Percentiles rank a stretch among this genome's conserved stretches.
Conservation (phyloP, 2,888 invertebrate genomes). For the Dynastes maya region DNA sequence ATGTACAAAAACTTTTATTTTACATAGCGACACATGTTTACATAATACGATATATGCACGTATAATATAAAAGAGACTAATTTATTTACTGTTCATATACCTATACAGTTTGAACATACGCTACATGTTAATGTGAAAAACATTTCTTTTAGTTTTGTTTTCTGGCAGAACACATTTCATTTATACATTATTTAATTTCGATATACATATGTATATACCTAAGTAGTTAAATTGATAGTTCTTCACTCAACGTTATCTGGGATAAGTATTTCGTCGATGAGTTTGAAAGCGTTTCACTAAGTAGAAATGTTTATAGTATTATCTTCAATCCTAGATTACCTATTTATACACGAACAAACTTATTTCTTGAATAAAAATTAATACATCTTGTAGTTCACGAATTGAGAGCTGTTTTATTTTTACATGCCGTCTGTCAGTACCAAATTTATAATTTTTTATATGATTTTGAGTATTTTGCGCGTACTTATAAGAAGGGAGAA, state of each 20-base stretch:
- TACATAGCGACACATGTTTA: conserved; percentile 34
- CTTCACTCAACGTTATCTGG: conserved; percentile 10
- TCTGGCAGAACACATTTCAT: conserved; percentile 16
- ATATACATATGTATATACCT: not conserved
- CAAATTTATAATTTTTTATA: no score
- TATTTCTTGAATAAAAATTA: conserved; percentile 11
- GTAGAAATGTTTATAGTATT: conserved; percentile 24
- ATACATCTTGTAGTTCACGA: not conserved
- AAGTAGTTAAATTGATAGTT: not conserved
- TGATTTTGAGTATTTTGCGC: no score
- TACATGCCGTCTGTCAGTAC: not conserved
- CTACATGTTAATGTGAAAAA: conserved; percentile 24
- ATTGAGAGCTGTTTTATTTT: not conserved
- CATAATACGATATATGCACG: conserved; percentile 26
- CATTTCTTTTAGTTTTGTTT: conserved; percentile 12
- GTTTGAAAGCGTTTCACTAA: conserved; percentile 34
- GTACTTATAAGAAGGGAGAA: no score
- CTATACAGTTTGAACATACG: conserved; percentile 15
- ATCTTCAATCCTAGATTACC: conserved; percentile 17
- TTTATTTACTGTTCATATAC: conserved; percentile 31
- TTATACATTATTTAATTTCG: conserved; percentile 13
- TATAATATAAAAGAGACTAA: conserved; percentile 44
- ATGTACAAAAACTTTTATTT: conserved; percentile 37
- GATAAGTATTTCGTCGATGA: conserved; percentile 4
- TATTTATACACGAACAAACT: conserved; percentile 24